Evolutionary conservation across 2,113 vertebrate genomes (phyloP).

Genomic region (Tragelaphus buxtoni): DNA sequence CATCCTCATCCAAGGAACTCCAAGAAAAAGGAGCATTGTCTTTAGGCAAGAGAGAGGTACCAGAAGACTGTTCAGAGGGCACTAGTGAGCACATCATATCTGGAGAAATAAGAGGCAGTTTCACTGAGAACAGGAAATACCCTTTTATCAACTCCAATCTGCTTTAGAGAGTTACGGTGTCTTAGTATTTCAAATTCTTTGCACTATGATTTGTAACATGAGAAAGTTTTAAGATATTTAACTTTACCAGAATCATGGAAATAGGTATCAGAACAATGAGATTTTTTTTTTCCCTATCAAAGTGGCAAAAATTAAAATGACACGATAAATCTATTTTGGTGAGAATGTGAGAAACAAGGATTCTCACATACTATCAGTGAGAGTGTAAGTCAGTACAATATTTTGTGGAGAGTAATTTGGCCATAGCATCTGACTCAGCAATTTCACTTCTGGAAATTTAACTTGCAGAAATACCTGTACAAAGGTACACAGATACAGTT

Average conservation of each 20-base stretch:
- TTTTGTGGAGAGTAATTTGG: constrained; percentile 34
- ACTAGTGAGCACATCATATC: constrained; percentile 52
- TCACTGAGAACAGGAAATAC: background rate
- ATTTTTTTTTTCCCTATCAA: constrained; percentile 17
- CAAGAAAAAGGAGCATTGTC: constrained; percentile 49
- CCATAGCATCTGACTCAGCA: background rate
- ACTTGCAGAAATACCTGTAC: background rate
- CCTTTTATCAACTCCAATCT: background rate
- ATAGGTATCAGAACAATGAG: background rate
- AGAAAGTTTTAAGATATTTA: constrained; percentile 38
- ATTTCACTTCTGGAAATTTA: constrained; percentile 41
- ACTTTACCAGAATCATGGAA: background rate
- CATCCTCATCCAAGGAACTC: no score
- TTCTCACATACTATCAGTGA: background rate
- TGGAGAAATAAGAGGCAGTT: background rate
- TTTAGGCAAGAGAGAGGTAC: background rate
- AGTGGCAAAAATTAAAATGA: constrained; percentile 24
- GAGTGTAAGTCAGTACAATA: background rate
- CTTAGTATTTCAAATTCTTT: constrained; percentile 45
- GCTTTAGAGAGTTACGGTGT: background rate
- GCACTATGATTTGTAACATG: background rate
- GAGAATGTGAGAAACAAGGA: background rate
- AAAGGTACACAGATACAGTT: constrained; percentile 26
- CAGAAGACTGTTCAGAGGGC: background rate
- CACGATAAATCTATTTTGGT: background rate